Percentiles rank a stretch among this genome's conserved stretches.
Evolutionary conservation across 1,140 invertebrate species (phyloP).

Genomic region (Lepidotrigona ventralis): DNA sequence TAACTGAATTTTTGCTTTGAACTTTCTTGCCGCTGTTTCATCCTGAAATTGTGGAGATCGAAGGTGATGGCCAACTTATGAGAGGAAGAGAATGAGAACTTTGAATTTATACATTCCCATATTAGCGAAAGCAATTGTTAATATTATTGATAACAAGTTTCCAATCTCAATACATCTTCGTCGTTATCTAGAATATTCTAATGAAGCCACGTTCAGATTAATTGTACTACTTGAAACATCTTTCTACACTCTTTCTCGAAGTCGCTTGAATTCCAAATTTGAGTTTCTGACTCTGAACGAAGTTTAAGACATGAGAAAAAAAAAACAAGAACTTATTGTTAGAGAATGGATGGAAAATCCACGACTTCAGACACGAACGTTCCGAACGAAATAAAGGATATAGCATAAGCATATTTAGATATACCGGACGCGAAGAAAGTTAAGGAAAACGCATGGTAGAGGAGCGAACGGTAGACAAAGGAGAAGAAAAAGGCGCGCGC

Average conservation of each 20-base stretch:
- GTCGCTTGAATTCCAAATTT: not conserved
- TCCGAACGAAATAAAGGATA: not conserved
- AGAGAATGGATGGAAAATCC: not conserved
- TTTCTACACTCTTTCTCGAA: not conserved
- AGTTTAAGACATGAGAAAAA: not conserved
- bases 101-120: no score
- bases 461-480: slow-evolving; percentile 34
- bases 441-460: not conserved
- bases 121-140: no score
- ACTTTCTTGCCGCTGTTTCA: not conserved
- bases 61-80: not conserved
- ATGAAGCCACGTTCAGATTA: no score
- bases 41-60: not conserved
- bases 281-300: not conserved
- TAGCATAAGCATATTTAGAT: no score
- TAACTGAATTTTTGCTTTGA: slow-evolving; percentile 4
- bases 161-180: no score
- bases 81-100: not conserved
- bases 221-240: no score
- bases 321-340: no score
- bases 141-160: no score
- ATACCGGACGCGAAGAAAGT: no score
- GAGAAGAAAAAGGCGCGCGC: slow-evolving; percentile 40
- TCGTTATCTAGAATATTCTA: no score
- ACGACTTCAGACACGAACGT: not conserved